Conservation (phyloP, 2,113 vertebrate species). For the Harpagus bidentatus region DNA sequence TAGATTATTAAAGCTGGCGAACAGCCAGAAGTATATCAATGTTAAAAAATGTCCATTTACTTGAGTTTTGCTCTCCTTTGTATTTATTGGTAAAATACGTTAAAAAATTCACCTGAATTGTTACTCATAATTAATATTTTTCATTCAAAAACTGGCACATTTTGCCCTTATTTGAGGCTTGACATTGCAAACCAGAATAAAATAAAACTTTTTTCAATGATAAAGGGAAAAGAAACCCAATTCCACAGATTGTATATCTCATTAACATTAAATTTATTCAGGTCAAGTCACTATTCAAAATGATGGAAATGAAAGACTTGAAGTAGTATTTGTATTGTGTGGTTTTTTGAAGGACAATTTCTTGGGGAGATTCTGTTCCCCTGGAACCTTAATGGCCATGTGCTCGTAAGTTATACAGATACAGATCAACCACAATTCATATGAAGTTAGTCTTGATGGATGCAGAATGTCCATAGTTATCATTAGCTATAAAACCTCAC, state of each 20-base stretch:
- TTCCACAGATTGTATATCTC: not conserved
- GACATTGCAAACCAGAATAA: not conserved
- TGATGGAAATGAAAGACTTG: not conserved
- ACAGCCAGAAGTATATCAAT: conserved; percentile 20
- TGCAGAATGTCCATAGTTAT: not conserved
- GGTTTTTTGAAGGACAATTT: not conserved
- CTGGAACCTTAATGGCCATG: not conserved
- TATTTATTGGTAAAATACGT: conserved; percentile 2
- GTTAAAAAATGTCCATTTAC: conserved; percentile 7
- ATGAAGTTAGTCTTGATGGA: not conserved
- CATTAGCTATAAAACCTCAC: not conserved
- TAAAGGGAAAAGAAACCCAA: not conserved
- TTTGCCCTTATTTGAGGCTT: not conserved
- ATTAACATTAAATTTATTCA: not conserved
- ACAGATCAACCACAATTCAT: not conserved
- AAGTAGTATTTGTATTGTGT: not conserved
- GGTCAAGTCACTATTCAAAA: not conserved
- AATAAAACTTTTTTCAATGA: not conserved
- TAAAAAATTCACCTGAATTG: not conserved
- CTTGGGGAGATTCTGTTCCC: not conserved
- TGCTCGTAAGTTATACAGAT: not conserved
- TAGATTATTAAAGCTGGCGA: conserved; percentile 43
- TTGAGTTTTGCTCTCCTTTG: not conserved
- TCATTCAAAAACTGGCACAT: not conserved
- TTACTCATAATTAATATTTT: not conserved